phyloP scores from a whole-genome alignment of 1,140 invertebrate species.

The Lepidotrigona ventralis region DNA sequence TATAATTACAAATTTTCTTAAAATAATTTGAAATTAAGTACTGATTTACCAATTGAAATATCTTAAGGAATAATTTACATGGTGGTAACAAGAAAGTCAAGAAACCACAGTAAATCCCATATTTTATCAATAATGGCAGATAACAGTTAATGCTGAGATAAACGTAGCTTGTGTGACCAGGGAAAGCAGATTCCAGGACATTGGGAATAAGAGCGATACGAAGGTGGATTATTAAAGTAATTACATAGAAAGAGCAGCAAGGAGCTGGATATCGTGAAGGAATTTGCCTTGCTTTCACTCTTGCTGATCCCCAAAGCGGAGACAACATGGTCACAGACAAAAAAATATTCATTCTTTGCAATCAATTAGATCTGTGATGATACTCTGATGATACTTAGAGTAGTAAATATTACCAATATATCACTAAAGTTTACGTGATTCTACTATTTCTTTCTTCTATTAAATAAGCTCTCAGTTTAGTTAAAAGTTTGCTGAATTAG shows the following conservation, averaged over 20 bases:
- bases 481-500: background rate
- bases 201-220: slow-evolving; percentile 27
- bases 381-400: slow-evolving; percentile 24
- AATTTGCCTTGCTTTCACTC: slow-evolving; percentile 67
- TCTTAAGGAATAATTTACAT: too few species aligned
- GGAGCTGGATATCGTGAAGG: slow-evolving; percentile 26
- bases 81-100: too few species aligned
- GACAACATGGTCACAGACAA: slow-evolving; percentile 10
- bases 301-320: slow-evolving; percentile 24
- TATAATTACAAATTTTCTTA: too few species aligned
- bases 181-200: slow-evolving; percentile 28
- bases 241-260: slow-evolving; percentile 51
- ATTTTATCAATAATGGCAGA: background rate
- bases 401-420: too few species aligned
- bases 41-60: too few species aligned
- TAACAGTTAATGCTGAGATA: background rate
- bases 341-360: slow-evolving; percentile 42
- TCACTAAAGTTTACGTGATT: background rate
- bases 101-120: background rate
- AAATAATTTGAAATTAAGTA: too few species aligned
- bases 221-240: slow-evolving; percentile 63
- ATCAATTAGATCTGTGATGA: slow-evolving; percentile 48
- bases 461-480: background rate
- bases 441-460: background rate
- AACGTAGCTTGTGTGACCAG: background rate